Conservation (phyloP, 2,888 invertebrate species). For the Agriotes lineatus region DNA sequence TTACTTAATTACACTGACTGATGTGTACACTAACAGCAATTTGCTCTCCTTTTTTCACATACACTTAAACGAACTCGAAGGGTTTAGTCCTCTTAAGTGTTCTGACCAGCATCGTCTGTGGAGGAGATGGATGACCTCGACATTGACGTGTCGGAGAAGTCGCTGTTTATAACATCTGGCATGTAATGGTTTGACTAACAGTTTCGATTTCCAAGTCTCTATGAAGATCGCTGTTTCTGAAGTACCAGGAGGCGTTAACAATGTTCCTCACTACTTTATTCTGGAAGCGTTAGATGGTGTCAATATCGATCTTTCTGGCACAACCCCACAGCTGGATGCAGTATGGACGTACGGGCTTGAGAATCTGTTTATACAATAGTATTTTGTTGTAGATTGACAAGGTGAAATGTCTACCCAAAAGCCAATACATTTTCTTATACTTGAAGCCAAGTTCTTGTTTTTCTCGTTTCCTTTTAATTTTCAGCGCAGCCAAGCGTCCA, state of each 20-base stretch:
- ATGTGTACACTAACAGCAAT: no score
- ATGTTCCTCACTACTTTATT: constrained; percentile 32
- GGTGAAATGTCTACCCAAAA: no score
- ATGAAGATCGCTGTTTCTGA: constrained; percentile 16
- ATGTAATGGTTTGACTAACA: not conserved
- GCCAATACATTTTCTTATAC: no score
- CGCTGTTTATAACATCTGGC: not conserved
- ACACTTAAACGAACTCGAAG: not conserved
- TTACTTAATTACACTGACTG: no score
- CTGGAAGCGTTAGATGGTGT: constrained; percentile 19
- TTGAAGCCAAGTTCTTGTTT: not conserved
- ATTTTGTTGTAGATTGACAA: no score
- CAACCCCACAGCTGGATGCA: constrained; percentile 27
- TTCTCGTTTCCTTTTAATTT: no score
- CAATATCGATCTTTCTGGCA: constrained; percentile 17
- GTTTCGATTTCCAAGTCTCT: constrained; percentile 1
- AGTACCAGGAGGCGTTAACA: constrained; percentile 25
- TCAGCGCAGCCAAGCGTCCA: not conserved
- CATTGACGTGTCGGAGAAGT: not conserved
- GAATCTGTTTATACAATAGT: constrained; percentile 27
- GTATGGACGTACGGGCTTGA: constrained; percentile 27
- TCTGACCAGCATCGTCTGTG: not conserved
- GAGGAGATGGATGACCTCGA: not conserved
- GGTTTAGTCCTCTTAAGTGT: not conserved
- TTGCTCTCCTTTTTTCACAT: no score